A percentile compares a stretch with the other conserved stretches of the same genome.
Evolutionary conservation across 2,797 vertebrate genomes (phyloP).

Genomic region (Pangasius krempfi): DNA sequence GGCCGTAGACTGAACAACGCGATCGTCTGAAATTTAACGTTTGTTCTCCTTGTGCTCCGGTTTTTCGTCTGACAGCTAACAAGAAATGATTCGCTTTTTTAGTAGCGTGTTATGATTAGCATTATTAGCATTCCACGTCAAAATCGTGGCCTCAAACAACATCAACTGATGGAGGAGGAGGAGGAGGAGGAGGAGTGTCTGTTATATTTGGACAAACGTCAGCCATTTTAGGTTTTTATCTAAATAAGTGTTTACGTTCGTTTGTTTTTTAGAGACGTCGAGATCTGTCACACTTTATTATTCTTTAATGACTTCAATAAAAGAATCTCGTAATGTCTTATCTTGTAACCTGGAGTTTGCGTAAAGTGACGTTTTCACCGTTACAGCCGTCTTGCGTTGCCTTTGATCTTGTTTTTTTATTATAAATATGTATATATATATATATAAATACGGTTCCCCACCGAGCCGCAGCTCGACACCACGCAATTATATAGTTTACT

Average conservation of each 20-base stretch:
- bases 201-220: too few relatives aligned
- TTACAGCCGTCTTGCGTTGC: too few relatives aligned
- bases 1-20: neutral
- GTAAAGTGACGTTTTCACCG: neutral
- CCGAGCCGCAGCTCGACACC: neutral
- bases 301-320: neutral
- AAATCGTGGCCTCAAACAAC: neutral
- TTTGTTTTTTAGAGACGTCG: neutral
- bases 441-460: neutral
- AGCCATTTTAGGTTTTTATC: neutral
- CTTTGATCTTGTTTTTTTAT: conserved; percentile 8
- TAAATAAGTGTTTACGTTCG: neutral
- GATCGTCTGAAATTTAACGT: neutral
- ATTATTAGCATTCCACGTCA: neutral
- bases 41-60: neutral
- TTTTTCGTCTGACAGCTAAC: neutral
- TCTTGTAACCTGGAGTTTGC: neutral
- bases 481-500: neutral
- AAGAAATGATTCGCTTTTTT: neutral
- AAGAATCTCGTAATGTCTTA: too few relatives aligned
- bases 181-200: too few relatives aligned
- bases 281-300: neutral
- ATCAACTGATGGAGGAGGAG: too few relatives aligned
- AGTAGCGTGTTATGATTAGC: neutral
- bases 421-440: too few relatives aligned